Evolutionary conservation across 2,797 vertebrate species (phyloP).

Genomic region (Champsocephalus esox): DNA sequence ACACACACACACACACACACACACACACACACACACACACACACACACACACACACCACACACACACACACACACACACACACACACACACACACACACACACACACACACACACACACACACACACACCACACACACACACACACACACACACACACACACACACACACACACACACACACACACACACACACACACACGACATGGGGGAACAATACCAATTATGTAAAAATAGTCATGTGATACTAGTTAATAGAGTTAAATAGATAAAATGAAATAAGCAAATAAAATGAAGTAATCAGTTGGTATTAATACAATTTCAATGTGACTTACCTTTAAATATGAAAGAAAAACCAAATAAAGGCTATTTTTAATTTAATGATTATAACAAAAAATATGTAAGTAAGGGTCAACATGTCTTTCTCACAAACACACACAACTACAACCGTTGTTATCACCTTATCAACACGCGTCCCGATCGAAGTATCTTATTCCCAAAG

Average conservation of each 20-base stretch:
- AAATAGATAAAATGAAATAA: too few relatives aligned
- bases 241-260: too few relatives aligned
- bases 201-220: background rate
- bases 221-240: background rate
- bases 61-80: slow-evolving; percentile 34
- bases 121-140: slow-evolving; percentile 29
- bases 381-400: background rate
- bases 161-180: slow-evolving; percentile 36
- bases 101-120: slow-evolving; percentile 27
- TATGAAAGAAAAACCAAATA: background rate
- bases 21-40: too few relatives aligned
- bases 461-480: slow-evolving; percentile 37
- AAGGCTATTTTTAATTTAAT: background rate
- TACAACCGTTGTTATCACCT: slow-evolving; percentile 6
- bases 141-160: background rate
- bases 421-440: slow-evolving; percentile 1
- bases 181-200: slow-evolving; percentile 37
- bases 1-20: slow-evolving; percentile 38
- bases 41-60: slow-evolving; percentile 21
- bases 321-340: background rate
- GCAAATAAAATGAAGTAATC: too few relatives aligned
- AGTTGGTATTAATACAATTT: background rate
- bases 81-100: background rate
- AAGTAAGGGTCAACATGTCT: background rate
- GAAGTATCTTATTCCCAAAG: slow-evolving; percentile 13